These are phyloP conservation scores for Hydroisotoma schaefferi DNA, from an alignment of 2,888 invertebrate species.

Conservation along the genomic window DNA sequence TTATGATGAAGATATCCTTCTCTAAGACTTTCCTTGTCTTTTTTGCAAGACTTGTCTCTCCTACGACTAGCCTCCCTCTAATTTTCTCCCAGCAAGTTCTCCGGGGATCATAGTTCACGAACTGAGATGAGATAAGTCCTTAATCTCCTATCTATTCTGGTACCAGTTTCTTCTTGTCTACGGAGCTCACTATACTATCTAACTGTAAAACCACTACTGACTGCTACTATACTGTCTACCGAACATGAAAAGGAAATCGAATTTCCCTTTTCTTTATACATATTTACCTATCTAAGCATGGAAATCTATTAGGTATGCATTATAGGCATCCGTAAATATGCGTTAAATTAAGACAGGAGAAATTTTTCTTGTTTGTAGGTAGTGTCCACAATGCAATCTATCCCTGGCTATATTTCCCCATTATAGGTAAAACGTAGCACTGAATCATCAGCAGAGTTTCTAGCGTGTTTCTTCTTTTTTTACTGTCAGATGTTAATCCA, in stretches of 20 bases:
- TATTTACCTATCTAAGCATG: too few relatives aligned
- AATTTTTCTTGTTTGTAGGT: neutral
- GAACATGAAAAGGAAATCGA: neutral
- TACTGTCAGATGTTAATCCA: too few relatives aligned
- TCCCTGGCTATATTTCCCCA: too few relatives aligned
- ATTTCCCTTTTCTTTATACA: too few relatives aligned
- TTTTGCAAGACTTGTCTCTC: neutral
- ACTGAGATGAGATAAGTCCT: conserved; percentile 10
- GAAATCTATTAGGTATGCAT: neutral
- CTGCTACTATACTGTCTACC: too few relatives aligned
- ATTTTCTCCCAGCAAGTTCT: conserved; percentile 4
- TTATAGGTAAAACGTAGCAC: too few relatives aligned
- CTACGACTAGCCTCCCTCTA: neutral
- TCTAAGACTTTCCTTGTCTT: neutral
- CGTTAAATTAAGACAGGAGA: neutral
- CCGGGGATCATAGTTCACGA: conserved; percentile 11
- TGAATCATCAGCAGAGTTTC: too few relatives aligned
- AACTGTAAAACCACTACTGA: too few relatives aligned
- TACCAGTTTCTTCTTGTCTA: neutral
- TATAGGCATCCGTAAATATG: neutral
- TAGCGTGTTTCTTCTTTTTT: too few relatives aligned
- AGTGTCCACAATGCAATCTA: too few relatives aligned
- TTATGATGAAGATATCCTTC: too few relatives aligned
- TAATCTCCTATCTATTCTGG: neutral
- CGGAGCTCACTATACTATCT: too few relatives aligned